Evolutionary conservation across 2,113 vertebrate genomes (phyloP), one percentile per base, ranked within the genome.

Genomic region (Chlorodrepanis virens): DNA sequence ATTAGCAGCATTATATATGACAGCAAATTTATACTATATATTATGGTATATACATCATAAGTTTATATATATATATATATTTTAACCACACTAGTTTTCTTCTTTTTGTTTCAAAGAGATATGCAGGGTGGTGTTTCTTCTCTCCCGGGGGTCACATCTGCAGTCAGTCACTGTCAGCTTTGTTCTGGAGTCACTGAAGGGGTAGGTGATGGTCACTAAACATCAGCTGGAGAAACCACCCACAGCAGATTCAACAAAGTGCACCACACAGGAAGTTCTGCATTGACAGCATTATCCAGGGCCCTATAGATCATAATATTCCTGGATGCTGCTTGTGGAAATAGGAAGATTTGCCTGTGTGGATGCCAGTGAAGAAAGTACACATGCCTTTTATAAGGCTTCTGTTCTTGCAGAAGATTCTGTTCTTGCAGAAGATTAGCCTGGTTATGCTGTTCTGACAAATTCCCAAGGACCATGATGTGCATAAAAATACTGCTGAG

Each of bases 1-100:
- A 81, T 89, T 88, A 95, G 37, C 75, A 92, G 54, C 71, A 81
- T 92, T 93, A 88, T 83, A 86, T 67, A 70, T 54, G 94, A 92
- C 90, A 92, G 85, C 67, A 94, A 72, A 94, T 90, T 83, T 88
- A 92, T 80, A 94, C 67, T 77, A 49, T 56, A 57, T 90, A 70
- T 80, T 77, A 70, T 20, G 64, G 64, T 56, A 94, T 63, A 70
- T 70, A 83, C 54, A 83, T 83, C 23, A 14, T 56, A 77, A 81
- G 54, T 54, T 61, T 2, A 44, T 15, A 47, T 1, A 59, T 35
- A 42, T 14, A 29, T 8, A 47, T 49, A 10, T 75, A 14, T 54
- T 25, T 50, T 44, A 76, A 54, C 45, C 31, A 1, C 39, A 72
- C 45, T 52, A n/a, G 15, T 74, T 91, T 91, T 83, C 35, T 35